These are phyloP conservation scores for Drosophila eugracilis DNA, from an alignment of 1,140 invertebrate genomes.

Conservation along the genomic window DNA sequence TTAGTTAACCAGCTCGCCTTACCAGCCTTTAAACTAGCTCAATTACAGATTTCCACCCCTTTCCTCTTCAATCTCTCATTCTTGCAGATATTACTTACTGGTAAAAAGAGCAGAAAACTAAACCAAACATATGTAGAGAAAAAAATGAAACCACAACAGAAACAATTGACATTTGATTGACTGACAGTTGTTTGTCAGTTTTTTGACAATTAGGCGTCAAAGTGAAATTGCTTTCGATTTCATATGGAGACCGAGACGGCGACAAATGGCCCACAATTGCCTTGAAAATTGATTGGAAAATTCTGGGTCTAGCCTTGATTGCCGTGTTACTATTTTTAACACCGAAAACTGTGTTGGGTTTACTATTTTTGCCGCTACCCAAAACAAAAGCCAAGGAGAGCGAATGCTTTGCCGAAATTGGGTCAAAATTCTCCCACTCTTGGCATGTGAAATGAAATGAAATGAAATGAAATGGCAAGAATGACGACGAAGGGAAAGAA, in stretches of 20 bases:
- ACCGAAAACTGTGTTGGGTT: slow-evolving; percentile 25
- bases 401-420: slow-evolving; percentile 47
- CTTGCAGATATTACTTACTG: slow-evolving; percentile 6
- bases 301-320: slow-evolving; percentile 39
- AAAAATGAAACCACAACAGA: slow-evolving; percentile 45
- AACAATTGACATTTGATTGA: slow-evolving; percentile 74
- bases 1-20: slow-evolving; percentile 58
- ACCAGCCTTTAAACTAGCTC: slow-evolving; percentile 19
- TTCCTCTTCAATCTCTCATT: slow-evolving; percentile 4
- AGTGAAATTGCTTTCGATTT: slow-evolving; percentile 79
- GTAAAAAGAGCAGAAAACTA: slow-evolving; percentile 4
- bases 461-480: slow-evolving; percentile 19
- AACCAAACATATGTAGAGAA: slow-evolving; percentile 1
- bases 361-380: slow-evolving; percentile 46
- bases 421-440: slow-evolving; percentile 59
- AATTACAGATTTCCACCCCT: slow-evolving; percentile 4
- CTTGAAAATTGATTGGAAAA: slow-evolving; percentile 69
- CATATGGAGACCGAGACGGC: slow-evolving; percentile 27
- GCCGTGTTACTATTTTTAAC: slow-evolving; percentile 52
- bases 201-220: slow-evolving; percentile 76
- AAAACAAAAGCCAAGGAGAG: slow-evolving; percentile 19
- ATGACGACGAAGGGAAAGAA: slow-evolving; percentile 1
- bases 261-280: slow-evolving; percentile 49
- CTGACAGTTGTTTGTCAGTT: slow-evolving; percentile 75
- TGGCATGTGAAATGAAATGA: slow-evolving; percentile 44